phyloP scores from a whole-genome alignment of 2,797 vertebrate species.

The Emydoidea blandingii region DNA sequence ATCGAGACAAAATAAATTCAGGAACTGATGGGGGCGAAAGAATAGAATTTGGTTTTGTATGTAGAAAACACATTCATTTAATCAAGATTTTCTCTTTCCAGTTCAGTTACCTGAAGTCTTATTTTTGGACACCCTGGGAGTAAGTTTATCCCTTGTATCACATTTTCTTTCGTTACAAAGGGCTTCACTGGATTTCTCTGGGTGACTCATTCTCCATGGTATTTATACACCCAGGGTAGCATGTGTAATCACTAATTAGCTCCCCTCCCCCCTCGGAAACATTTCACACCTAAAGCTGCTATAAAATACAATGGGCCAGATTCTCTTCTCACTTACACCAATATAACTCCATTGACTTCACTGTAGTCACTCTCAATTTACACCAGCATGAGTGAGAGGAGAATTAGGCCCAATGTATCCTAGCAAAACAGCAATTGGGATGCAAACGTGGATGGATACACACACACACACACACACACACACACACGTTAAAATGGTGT shows the following conservation, averaged over 20 bases:
- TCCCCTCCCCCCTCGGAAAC: neutral
- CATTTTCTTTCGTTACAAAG: neutral
- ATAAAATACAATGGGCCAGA: neutral
- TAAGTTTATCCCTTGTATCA: neutral
- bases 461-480: neutral
- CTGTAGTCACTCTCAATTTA: neutral
- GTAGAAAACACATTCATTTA: neutral
- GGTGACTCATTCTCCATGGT: neutral
- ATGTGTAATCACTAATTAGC: neutral
- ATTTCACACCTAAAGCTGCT: neutral
- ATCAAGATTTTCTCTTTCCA: neutral
- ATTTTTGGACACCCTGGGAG: neutral
- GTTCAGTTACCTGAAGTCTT: neutral
- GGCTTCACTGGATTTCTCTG: neutral
- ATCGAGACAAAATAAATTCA: neutral
- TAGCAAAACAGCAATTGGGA: neutral
- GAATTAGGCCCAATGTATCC: neutral
- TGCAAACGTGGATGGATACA: neutral
- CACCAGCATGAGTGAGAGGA: neutral
- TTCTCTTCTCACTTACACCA: neutral
- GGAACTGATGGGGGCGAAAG: neutral
- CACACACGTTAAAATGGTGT: neutral
- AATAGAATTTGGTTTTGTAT: neutral
- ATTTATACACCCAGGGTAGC: neutral
- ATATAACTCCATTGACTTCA: neutral